Evolutionary conservation across 2,797 vertebrate genomes (phyloP).

Genomic region (Sardinella longiceps): DNA sequence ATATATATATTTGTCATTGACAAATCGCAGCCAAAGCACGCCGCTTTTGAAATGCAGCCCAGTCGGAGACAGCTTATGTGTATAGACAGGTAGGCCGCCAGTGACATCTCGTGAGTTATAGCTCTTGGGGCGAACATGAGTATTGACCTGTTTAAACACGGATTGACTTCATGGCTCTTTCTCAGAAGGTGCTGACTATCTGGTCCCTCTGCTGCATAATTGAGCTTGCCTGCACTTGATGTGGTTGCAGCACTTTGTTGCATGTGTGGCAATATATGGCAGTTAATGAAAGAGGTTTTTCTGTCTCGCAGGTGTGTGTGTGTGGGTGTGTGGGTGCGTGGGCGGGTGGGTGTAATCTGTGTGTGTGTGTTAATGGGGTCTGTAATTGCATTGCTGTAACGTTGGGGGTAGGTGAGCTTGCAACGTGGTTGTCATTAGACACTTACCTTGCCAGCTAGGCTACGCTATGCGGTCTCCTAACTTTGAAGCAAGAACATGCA

Average conservation of each 20-base stretch:
- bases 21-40: background rate
- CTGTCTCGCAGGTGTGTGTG: background rate
- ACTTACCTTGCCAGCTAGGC: background rate
- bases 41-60: background rate
- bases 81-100: background rate
- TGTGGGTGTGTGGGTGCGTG: too few relatives aligned
- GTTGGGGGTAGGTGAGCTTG: background rate
- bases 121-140: conserved; percentile 4
- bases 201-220: background rate
- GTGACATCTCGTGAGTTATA: background rate
- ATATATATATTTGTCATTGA: conserved; percentile 3
- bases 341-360: background rate
- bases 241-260: background rate
- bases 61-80: conserved; percentile 33
- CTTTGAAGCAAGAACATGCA: conserved; percentile 7
- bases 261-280: background rate
- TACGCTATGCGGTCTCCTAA: background rate
- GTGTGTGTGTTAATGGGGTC: background rate
- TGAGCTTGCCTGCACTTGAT: conserved; percentile 17
- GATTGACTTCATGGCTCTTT: conserved; percentile 13
- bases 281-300: conserved; percentile 4
- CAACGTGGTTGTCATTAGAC: background rate
- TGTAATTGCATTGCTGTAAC: background rate
- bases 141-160: conserved; percentile 24
- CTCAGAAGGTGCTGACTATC: conserved; percentile 21